Evolutionary conservation across 2,888 invertebrate species (phyloP).

Genomic region (Tenthredo distinguenda): DNA sequence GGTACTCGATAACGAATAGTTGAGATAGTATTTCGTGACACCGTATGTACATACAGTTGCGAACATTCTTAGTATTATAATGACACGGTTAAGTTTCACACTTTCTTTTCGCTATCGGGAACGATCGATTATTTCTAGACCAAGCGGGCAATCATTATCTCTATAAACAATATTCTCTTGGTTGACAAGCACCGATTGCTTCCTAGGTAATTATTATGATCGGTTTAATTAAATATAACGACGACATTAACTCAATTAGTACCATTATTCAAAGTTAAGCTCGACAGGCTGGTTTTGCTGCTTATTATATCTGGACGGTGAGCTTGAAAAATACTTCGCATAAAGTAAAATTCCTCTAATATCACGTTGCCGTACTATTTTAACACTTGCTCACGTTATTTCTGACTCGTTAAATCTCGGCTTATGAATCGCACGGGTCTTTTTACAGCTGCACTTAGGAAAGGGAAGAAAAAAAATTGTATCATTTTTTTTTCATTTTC

Average conservation of each 20-base stretch:
- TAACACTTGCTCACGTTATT: neutral
- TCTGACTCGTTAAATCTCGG: neutral
- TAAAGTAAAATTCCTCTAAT: neutral
- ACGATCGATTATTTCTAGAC: constrained; percentile 23
- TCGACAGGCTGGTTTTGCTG: neutral
- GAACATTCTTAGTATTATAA: constrained; percentile 19
- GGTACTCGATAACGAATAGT: neutral
- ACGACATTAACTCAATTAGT: constrained; percentile 42
- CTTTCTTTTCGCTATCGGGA: constrained; percentile 1
- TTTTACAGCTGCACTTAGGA: neutral
- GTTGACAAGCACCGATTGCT: constrained; percentile 38
- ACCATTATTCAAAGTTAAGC: constrained; percentile 37
- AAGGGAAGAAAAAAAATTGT: neutral
- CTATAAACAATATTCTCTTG: constrained; percentile 33
- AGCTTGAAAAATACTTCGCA: neutral
- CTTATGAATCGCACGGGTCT: neutral
- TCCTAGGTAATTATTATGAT: constrained; percentile 45
- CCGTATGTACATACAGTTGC: neutral
- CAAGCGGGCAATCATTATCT: constrained; percentile 27
- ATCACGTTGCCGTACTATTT: neutral
- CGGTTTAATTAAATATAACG: constrained; percentile 41
- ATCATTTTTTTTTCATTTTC: neutral
- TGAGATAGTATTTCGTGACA: neutral
- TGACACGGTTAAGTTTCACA: constrained; percentile 39
- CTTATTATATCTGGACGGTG: neutral